Conservation (phyloP, 2,113 vertebrate species). For the Puffinus mauretanicus region DNA sequence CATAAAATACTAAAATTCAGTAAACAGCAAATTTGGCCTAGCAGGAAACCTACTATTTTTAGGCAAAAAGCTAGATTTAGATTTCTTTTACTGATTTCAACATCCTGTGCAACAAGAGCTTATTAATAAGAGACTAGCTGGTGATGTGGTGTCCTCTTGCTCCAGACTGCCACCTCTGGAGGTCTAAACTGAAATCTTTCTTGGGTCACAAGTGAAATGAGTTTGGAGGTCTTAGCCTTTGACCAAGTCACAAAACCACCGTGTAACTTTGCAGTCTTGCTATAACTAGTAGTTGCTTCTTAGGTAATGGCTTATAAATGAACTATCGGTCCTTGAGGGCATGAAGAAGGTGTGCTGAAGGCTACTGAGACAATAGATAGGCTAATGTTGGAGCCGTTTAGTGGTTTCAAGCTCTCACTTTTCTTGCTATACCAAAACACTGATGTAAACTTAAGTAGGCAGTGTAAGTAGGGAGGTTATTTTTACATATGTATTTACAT, state of each 20-base stretch:
- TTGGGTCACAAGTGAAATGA: slow-evolving; percentile 19
- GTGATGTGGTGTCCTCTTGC: neutral
- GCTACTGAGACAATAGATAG: neutral
- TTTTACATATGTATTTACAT: neutral
- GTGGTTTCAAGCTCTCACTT: neutral
- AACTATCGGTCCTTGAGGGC: neutral
- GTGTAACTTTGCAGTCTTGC: neutral
- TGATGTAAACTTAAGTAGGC: neutral
- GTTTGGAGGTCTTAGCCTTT: slow-evolving; percentile 37
- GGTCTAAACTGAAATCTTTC: neutral
- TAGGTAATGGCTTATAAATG: neutral
- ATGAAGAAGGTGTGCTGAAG: neutral
- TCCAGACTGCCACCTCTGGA: slow-evolving; percentile 30
- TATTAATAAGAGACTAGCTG: neutral
- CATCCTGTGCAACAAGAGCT: slow-evolving; percentile 3
- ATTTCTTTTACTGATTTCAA: neutral
- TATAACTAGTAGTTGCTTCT: slow-evolving; percentile 5
- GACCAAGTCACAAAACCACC: neutral
- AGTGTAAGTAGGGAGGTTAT: neutral
- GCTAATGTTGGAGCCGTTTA: neutral
- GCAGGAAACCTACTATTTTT: neutral
- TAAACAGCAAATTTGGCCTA: neutral
- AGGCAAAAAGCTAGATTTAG: neutral
- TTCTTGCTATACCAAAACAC: neutral
- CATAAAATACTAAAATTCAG: neutral